Evolutionary conservation across 2,888 invertebrate species (phyloP), one percentile per base, ranked within the genome.

Genomic region (Carabus problematicus): DNA sequence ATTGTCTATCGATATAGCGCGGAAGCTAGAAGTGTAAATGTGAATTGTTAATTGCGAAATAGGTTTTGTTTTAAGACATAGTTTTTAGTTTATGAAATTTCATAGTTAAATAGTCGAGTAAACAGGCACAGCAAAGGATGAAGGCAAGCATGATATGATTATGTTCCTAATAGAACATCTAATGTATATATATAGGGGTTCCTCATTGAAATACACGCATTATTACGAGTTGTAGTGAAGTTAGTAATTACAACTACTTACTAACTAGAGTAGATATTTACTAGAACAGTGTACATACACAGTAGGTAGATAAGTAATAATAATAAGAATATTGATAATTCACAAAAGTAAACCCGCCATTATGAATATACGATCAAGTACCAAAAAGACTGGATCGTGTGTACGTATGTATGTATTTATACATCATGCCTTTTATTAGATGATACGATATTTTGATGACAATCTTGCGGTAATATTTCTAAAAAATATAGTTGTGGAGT

Each of bases 131-230:
- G 71, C 72, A 72, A 71, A 71, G 72, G 72, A 66, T 71, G 71
- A 74, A 74, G 74, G 74, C 74, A 74, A 73, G 73, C 72, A 73
- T 74, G 74, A 74, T 74, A 74, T 74, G 74, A 74, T 41, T 66
- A 8, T 49, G 45, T 58, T 59, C 39, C 64, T 56, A 62, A 12
- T 18, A 63, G 49, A 62, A 62, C 54, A 52, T 40, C 62, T 62
- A 54, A 16, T 9, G 18, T 18, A 16, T 54, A 60, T 4, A 43
- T 6, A 18, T 56, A 29, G 9, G 39, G 29, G 29, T 29, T 8
- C 8, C 29, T 12, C 12, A 6, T 12, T 6, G 8, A 39, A 56
- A 12, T 16, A 56, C 8, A 56, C 12, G 29, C 29, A 56, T 56
- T 29, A 42, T 61, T 61, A 42, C n/a, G 14, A 12, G 45, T 45